Evolutionary conservation across 2,888 invertebrate species (phyloP), one percentile per base, ranked within the genome.

Genomic region (Lasioglossum leucozonium): DNA sequence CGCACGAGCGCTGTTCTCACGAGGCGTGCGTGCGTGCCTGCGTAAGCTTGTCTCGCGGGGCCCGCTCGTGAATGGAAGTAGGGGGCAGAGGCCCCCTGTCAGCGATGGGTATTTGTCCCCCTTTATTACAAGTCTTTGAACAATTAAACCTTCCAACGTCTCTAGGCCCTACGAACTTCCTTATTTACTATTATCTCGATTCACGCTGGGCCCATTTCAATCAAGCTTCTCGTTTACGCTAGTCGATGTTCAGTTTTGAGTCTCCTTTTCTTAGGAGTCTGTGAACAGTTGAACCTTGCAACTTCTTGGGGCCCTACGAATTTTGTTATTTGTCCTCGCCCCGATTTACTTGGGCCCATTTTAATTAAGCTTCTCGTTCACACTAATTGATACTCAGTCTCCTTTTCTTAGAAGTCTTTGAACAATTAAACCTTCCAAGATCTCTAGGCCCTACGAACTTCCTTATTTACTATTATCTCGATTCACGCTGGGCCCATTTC

Each of bases 1-100:
- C 89, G 91, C 89, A 90, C 88, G 89, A 87, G 89, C 86, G 85
- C 86, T 86, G 91, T 92, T 92, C 91, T 92, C 91, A 92, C 92
- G 91, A 87, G 85, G 76, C 77, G 82, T 89, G 88, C 91, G 87
- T 85, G 84, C 65, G 18, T 65, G 65, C 79, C 55, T 72, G 81
- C 73, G 67, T 75, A 74, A 78, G 84, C 79, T 67, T 74, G 75
- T 81, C 83, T 81, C 83, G 83, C 26, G 72, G 62, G 55, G 47
- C 55, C 44, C 37, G 40, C 81, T 69, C 81, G 79, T 77, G 65
- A 58, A 73, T 69, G 73, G 72, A 72, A 51, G 65, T 65, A 72
- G 67, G 74, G 44, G 71, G 30, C 62, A 62, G n/a, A 26, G 62
- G 75, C 40, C 47, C 44, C 30, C 0, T 18, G 67, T 26, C 65